Conservation (phyloP, 1,140 invertebrate species). For the Vanessa tameamea region DNA sequence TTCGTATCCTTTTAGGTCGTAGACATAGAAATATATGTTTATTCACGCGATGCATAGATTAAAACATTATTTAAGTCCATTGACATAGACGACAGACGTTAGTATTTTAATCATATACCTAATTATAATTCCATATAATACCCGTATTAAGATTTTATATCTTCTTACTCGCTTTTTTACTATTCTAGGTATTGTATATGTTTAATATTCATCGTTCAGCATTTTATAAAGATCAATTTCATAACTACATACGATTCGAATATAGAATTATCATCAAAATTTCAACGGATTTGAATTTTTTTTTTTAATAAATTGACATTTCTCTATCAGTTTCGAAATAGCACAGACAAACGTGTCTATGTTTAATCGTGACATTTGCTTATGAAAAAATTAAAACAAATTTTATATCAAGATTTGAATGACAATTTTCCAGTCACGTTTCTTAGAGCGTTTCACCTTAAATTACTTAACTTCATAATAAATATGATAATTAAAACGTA, state of each 20-base stretch:
- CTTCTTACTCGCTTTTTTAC: too few species aligned
- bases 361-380: constrained; percentile 26
- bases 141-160: too few species aligned
- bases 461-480: background rate
- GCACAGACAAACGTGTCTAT: background rate
- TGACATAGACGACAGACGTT: too few species aligned
- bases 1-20: constrained; percentile 25
- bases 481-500: background rate
- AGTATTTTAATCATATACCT: too few species aligned
- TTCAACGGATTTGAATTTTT: too few species aligned
- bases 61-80: background rate
- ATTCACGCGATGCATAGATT: background rate
- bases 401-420: constrained; percentile 24
- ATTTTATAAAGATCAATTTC: too few species aligned
- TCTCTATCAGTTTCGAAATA: background rate
- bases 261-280: too few species aligned
- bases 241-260: too few species aligned
- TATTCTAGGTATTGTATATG: too few species aligned
- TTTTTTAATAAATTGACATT: too few species aligned
- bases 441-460: background rate
- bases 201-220: too few species aligned
- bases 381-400: constrained; percentile 10
- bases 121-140: too few species aligned
- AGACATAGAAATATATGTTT: background rate
- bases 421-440: constrained; percentile 24